Conservation (phyloP, 1,140 invertebrate genomes). For the Lamellibrachia luymesi region DNA sequence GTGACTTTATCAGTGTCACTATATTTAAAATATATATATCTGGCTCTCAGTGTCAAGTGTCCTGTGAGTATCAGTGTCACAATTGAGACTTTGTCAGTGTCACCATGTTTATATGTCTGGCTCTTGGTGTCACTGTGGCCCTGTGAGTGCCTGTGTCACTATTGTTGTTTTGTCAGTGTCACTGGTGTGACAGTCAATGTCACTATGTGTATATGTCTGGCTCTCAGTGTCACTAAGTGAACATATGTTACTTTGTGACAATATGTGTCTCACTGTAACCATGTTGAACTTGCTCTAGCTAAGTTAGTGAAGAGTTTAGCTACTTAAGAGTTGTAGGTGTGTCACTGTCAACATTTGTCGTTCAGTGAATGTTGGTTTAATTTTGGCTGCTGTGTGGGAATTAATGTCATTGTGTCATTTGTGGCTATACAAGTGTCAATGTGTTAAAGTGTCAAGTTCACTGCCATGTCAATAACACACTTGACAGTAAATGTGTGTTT, state of each 20-base stretch:
- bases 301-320: too few species aligned
- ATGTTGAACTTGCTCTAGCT: neutral
- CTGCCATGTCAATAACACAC: neutral
- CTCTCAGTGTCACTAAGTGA: neutral
- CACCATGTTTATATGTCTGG: neutral
- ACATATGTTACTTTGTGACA: too few species aligned
- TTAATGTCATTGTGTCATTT: neutral
- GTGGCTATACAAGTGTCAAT: neutral
- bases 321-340: neutral
- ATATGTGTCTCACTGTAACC: too few species aligned
- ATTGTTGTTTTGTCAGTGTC: neutral
- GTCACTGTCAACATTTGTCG: neutral
- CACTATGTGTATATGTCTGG: neutral
- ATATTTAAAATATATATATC: neutral
- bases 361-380: neutral
- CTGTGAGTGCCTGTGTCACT: neutral
- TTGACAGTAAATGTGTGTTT: neutral
- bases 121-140: neutral
- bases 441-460: neutral
- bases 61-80: neutral
- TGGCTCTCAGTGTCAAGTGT: neutral
- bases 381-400: neutral
- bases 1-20: neutral
- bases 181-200: neutral
- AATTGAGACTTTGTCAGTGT: neutral